Conservation (phyloP, 2,888 invertebrate genomes). For the Agapostemon virescens region DNA sequence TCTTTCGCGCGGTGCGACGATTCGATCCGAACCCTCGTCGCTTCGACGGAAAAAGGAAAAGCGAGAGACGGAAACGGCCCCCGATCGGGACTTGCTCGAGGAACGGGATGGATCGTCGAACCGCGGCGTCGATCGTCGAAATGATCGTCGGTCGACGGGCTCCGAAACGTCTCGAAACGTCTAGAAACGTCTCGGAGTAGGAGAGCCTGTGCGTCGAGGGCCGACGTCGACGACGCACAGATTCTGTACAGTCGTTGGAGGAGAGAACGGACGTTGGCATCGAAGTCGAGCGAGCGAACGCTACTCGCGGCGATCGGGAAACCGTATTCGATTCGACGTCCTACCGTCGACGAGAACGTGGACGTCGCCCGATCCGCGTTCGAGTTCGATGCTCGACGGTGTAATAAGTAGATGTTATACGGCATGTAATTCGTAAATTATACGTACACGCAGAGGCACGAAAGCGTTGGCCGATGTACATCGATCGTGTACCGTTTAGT, state of each 20-base stretch:
- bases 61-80: neutral
- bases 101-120: neutral
- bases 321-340: neutral
- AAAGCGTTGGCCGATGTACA: slow-evolving; percentile 58
- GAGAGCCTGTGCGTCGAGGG: neutral
- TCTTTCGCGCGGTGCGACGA: neutral
- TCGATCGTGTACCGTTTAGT: slow-evolving; percentile 22
- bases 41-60: neutral
- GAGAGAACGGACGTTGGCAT: slow-evolving; percentile 34
- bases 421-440: slow-evolving; percentile 71
- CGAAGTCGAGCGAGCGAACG: slow-evolving; percentile 36
- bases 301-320: neutral
- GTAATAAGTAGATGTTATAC: slow-evolving; percentile 64
- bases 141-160: slow-evolving; percentile 20
- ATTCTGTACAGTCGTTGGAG: slow-evolving; percentile 9
- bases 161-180: no score
- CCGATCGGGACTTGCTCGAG: neutral
- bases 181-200: no score
- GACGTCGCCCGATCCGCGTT: neutral
- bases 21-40: neutral
- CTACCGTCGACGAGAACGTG: no score
- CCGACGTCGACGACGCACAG: neutral
- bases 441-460: slow-evolving; percentile 68
- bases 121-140: slow-evolving; percentile 39
- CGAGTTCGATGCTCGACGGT: slow-evolving; percentile 57